Conservation (phyloP, 2,113 vertebrate species). For the Mus spicilegus region DNA sequence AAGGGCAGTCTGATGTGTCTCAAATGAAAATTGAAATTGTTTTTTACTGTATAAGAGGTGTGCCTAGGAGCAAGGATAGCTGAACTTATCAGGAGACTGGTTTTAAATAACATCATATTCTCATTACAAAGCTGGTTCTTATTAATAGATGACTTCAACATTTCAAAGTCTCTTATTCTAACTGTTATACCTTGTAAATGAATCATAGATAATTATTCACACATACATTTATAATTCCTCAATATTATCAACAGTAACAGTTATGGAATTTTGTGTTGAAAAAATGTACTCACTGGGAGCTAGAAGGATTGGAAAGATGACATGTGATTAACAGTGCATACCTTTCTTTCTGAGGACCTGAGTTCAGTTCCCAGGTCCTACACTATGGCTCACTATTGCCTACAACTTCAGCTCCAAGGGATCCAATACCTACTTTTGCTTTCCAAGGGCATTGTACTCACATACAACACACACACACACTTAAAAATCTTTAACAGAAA, state of each 20-base stretch:
- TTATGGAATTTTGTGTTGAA: neutral
- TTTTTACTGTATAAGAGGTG: neutral
- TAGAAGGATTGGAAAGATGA: no score
- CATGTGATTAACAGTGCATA: no score
- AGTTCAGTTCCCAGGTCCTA: neutral
- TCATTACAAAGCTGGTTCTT: neutral
- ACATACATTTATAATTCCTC: neutral
- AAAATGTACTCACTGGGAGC: neutral
- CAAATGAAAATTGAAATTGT: neutral
- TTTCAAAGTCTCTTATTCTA: conserved; percentile 41
- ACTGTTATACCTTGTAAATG: neutral
- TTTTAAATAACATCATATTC: neutral
- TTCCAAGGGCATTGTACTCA: neutral
- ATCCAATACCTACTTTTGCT: neutral
- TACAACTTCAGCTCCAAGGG: neutral
- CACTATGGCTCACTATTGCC: no score
- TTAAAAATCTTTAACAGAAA: neutral
- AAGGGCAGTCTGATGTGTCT: neutral
- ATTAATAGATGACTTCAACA: neutral
- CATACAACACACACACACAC: neutral
- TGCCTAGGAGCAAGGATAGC: neutral
- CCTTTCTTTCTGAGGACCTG: neutral
- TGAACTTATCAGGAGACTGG: neutral
- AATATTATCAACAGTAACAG: neutral
- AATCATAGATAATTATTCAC: neutral